phyloP scores from a whole-genome alignment of 2,888 invertebrate species.

The Drosophila flavopinicola region DNA sequence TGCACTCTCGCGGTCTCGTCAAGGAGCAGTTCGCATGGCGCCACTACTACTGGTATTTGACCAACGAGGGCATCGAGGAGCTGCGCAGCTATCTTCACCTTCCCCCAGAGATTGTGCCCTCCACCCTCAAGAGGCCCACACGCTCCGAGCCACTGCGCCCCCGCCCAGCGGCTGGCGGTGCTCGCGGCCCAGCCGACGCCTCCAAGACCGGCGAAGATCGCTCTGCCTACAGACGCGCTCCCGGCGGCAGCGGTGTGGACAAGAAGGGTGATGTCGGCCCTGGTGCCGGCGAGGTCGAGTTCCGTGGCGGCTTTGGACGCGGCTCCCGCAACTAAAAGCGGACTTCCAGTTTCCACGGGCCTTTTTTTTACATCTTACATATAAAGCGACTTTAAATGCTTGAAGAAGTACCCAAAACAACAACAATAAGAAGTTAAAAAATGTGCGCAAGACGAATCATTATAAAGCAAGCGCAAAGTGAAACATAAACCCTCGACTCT shows the following conservation, averaged over 20 bases:
- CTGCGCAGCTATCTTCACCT: slow-evolving; percentile 97
- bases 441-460: slow-evolving; percentile 52
- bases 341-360: slow-evolving; percentile 27
- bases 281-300: slow-evolving; percentile 96
- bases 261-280: slow-evolving; percentile 99
- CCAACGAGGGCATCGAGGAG: slow-evolving; percentile 99
- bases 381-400: slow-evolving; percentile 45
- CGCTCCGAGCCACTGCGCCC: slow-evolving; percentile 94
- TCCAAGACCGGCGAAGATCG: slow-evolving; percentile 92
- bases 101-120: slow-evolving; percentile 99
- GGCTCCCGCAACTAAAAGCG: slow-evolving; percentile 86
- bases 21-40: slow-evolving; percentile 99
- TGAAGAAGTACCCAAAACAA: slow-evolving; percentile 29
- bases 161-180: slow-evolving; percentile 88
- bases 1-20: slow-evolving; percentile 98
- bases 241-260: slow-evolving; percentile 90
- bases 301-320: slow-evolving; percentile 93
- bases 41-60: slow-evolving; percentile 99
- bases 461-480: slow-evolving; percentile 67
- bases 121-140: slow-evolving; percentile 96
- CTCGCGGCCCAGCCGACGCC: slow-evolving; percentile 87
- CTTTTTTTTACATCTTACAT: slow-evolving; percentile 58
- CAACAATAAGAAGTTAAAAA: slow-evolving; percentile 23
- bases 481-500: slow-evolving; percentile 27
- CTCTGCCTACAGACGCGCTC: slow-evolving; percentile 91